Conservation (phyloP, 2,888 invertebrate species). For the Ophion ventricosus region DNA sequence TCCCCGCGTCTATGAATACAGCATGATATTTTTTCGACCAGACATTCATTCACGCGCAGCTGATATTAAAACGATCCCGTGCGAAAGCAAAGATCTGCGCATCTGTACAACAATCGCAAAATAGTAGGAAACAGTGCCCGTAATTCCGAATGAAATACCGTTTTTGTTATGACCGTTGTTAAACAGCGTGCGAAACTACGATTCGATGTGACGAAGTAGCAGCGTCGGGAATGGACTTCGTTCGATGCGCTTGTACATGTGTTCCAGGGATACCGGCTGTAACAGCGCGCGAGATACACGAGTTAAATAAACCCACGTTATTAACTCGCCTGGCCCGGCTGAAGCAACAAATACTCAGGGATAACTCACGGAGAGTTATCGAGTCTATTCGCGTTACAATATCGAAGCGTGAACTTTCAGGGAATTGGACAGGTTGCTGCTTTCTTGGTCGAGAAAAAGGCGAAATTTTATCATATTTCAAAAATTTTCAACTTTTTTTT, state of each 20-base stretch:
- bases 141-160: slow-evolving; percentile 65
- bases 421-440: neutral
- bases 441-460: neutral
- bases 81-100: slow-evolving; percentile 38
- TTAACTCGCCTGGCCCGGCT: slow-evolving; percentile 78
- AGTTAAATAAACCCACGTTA: slow-evolving; percentile 79
- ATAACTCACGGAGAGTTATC: slow-evolving; percentile 60
- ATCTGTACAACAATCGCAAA: slow-evolving; percentile 52
- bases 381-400: slow-evolving; percentile 13
- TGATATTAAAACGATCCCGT: slow-evolving; percentile 59
- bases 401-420: neutral
- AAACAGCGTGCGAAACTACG: slow-evolving; percentile 51
- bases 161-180: slow-evolving; percentile 63
- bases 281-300: slow-evolving; percentile 73
- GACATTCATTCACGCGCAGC: slow-evolving; percentile 56
- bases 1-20: slow-evolving; percentile 11
- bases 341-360: slow-evolving; percentile 74
- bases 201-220: slow-evolving; percentile 54
- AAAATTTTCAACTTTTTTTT: neutral
- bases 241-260: slow-evolving; percentile 21
- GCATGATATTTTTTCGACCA: slow-evolving; percentile 66
- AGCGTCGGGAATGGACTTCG: slow-evolving; percentile 6
- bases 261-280: slow-evolving; percentile 77
- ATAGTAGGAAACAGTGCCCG: slow-evolving; percentile 56
- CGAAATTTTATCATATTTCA: neutral